Evolutionary conservation across 2,113 vertebrate genomes (phyloP), one percentile per base, ranked within the genome.

Genomic region (Calidris pygmaea): DNA sequence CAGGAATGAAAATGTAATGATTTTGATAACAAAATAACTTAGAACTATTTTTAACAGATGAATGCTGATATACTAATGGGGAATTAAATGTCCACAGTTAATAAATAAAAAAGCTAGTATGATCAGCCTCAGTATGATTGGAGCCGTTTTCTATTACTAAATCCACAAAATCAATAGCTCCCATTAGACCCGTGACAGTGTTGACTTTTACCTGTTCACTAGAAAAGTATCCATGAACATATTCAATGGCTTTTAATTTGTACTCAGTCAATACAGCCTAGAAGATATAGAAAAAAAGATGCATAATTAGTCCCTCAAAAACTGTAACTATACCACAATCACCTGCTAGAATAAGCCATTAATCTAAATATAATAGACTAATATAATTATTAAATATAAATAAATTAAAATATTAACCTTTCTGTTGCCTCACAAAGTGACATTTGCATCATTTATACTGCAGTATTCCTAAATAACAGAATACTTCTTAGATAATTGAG

Each of bases 151-250:
- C 2, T 50, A 77, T n/a, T 34, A 74, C 8, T 24, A 4, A 83
- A 86, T 9, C 56, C 16, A 56, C 18, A 78, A 71, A 90, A 63
- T 5, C 41, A 90, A 34, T 2, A 86, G 17, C 7, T 85, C 58
- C 70, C 83, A 34, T 55, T 76, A 87, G 70, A 87, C 9, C 15
- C 55, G 21, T 14, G 14, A 66, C 8, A 22, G 4, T 6, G 16
- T 37, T 43, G 39, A 90, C 41, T 32, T 88, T 96, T 98, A 99
- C 99, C 99, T 99, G 99, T 94, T 99, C 99, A 96, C 99, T 99
- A 86, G 99, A 99, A 96, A 99, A 99, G 98, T 99, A 99, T 74
- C 99, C 99, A 92, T 99, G 99, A 82, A 99, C 99, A 96, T 99
- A 99, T 90, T 99, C 99, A 94, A 99, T 99, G 63, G 99, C 99